Evolutionary conservation across 2,888 invertebrate species (phyloP).

Genomic region (Argyresthia albistria): DNA sequence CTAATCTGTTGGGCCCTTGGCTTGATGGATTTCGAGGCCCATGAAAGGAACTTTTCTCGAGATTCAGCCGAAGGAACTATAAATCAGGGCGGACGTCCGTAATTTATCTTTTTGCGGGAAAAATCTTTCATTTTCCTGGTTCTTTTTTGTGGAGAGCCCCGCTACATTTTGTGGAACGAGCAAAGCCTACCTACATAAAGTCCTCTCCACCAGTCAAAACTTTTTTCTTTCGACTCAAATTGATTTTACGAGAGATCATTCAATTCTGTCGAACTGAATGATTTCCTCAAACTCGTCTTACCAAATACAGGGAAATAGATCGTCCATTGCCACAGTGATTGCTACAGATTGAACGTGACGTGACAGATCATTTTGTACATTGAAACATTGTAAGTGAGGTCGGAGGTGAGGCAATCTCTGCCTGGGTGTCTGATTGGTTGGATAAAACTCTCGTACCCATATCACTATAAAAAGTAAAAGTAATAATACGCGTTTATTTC

Average conservation of each 20-base stretch:
- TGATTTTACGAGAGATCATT: too few species aligned
- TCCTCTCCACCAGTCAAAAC: too few species aligned
- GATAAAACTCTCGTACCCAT: too few species aligned
- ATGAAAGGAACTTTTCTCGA: constrained; percentile 18
- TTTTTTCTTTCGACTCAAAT: too few species aligned
- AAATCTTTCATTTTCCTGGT: constrained; percentile 10
- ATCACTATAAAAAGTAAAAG: too few species aligned
- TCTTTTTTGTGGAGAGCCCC: constrained; percentile 4
- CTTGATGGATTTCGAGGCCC: constrained; percentile 24
- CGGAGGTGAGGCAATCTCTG: constrained; percentile 19
- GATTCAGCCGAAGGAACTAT: constrained; percentile 26
- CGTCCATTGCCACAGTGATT: constrained; percentile 12
- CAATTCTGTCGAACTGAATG: too few species aligned
- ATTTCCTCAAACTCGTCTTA: neutral
- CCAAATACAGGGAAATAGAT: constrained; percentile 13
- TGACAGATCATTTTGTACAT: constrained; percentile 15
- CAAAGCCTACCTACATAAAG: too few species aligned
- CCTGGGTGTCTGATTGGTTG: constrained; percentile 8
- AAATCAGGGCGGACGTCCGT: constrained; percentile 33
- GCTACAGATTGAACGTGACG: constrained; percentile 1
- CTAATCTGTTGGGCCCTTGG: constrained; percentile 29
- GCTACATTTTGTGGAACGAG: neutral
- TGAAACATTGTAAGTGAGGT: constrained; percentile 11
- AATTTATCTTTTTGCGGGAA: constrained; percentile 33
- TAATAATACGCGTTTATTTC: too few species aligned